These are phyloP conservation scores for Drosophila formosana DNA, from an alignment of 2,888 invertebrate species.

Conservation along the genomic window DNA sequence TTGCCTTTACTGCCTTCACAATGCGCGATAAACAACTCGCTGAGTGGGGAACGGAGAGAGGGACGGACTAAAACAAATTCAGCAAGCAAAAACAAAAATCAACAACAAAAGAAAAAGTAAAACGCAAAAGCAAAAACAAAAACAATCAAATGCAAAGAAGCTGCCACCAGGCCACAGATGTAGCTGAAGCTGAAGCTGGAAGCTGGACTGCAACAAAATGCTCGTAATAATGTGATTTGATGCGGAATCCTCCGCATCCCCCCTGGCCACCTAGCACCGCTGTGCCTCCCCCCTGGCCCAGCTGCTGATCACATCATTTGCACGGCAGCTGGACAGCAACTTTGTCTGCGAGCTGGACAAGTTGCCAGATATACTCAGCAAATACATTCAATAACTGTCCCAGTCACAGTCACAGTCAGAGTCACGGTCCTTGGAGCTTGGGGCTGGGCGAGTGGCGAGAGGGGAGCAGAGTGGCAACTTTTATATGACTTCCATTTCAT, in stretches of 20 bases:
- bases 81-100: conserved; percentile 57
- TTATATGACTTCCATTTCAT: conserved; percentile 79
- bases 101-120: conserved; percentile 41
- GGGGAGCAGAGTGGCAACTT: conserved; percentile 26
- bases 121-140: conserved; percentile 61
- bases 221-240: conserved; percentile 77
- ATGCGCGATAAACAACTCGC: conserved; percentile 58
- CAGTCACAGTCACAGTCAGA: conserved; percentile 23
- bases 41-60: conserved; percentile 4
- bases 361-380: conserved; percentile 32
- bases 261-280: conserved; percentile 12
- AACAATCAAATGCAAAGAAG: conserved; percentile 61
- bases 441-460: neutral
- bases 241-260: conserved; percentile 41
- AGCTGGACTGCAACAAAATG: conserved; percentile 44
- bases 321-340: conserved; percentile 68
- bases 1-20: conserved; percentile 64
- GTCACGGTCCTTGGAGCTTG: neutral
- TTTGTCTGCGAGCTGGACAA: conserved; percentile 60
- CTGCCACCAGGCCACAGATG: conserved; percentile 10
- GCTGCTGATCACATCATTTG: conserved; percentile 17
- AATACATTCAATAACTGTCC: conserved; percentile 64
- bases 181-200: conserved; percentile 8
- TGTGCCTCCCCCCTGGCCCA: neutral
- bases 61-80: conserved; percentile 51